A percentile compares a stretch with the other conserved stretches of the same genome.
Conservation (phyloP, 2,888 invertebrate species). For the Rhimphoctona megacephalus region DNA sequence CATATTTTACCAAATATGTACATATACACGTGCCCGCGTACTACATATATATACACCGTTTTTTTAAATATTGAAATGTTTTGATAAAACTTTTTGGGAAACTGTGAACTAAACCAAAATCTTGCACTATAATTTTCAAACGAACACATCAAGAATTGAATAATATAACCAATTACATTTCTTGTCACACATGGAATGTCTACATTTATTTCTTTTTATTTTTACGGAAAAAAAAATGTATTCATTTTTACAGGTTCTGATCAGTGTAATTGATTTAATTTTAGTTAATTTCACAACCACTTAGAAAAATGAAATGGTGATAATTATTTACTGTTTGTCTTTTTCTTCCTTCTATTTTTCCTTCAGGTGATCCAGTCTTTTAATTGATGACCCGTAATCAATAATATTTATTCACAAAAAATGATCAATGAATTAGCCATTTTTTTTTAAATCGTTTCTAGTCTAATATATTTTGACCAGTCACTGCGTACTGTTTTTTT, state of each 20-base stretch:
- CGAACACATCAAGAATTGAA: too few species aligned
- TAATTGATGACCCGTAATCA: not conserved
- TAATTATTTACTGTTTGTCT: not conserved
- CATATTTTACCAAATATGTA: conserved; percentile 78
- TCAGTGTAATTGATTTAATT: not conserved
- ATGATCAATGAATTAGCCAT: not conserved
- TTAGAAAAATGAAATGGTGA: not conserved
- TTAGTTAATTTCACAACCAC: not conserved
- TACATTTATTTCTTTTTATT: too few species aligned
- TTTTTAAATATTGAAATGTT: not conserved
- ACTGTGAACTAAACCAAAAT: not conserved
- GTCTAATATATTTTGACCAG: not conserved
- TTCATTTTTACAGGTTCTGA: too few species aligned
- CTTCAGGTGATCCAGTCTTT: not conserved
- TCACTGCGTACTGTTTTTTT: not conserved
- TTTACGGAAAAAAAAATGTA: too few species aligned
- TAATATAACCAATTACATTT: too few species aligned
- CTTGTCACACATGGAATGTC: too few species aligned
- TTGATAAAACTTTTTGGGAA: not conserved
- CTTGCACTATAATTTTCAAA: not conserved
- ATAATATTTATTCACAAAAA: not conserved
- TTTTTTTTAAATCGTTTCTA: not conserved
- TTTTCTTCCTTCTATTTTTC: not conserved
- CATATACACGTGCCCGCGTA: conserved; percentile 27
- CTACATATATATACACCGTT: not conserved